Evolutionary conservation across 2,113 vertebrate genomes (phyloP).

Genomic region (Rana temporaria): DNA sequence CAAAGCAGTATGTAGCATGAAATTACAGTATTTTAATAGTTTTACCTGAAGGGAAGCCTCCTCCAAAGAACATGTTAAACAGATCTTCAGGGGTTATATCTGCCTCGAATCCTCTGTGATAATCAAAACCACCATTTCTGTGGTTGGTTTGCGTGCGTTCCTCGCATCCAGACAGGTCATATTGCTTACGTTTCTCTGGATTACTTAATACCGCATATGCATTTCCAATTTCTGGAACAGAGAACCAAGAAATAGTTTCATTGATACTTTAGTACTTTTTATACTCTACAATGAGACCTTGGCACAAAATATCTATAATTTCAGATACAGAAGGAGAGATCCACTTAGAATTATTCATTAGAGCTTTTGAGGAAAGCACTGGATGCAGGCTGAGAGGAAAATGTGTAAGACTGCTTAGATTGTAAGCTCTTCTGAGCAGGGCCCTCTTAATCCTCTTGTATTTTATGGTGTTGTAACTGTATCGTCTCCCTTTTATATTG

Average conservation of each 20-base stretch:
- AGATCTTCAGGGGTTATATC: slow-evolving; percentile 97
- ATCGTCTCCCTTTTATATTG: too few species aligned
- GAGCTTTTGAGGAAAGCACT: too few species aligned
- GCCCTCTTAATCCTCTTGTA: too few species aligned
- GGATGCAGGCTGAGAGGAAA: background rate
- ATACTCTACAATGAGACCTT: too few species aligned
- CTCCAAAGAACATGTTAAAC: slow-evolving; percentile 98
- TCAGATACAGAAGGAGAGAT: too few species aligned
- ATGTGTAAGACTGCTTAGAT: too few species aligned
- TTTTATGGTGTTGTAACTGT: too few species aligned
- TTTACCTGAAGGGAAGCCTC: slow-evolving; percentile 92
- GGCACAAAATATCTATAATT: too few species aligned
- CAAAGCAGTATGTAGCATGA: too few species aligned
- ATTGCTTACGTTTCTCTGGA: slow-evolving; percentile 91
- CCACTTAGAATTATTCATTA: too few species aligned
- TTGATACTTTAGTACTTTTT: too few species aligned
- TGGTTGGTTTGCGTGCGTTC: slow-evolving; percentile 83
- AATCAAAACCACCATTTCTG: slow-evolving; percentile 87
- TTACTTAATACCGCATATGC: slow-evolving; percentile 95
- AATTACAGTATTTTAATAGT: background rate
- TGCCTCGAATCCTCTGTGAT: slow-evolving; percentile 92
- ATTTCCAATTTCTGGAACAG: slow-evolving; percentile 90
- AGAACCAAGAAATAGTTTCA: slow-evolving; percentile 51
- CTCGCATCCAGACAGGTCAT: slow-evolving; percentile 89
- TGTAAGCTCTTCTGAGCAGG: too few species aligned